Evolutionary conservation across 2,888 invertebrate species (phyloP), one percentile per base, ranked within the genome.

Genomic region (Cancer borealis): DNA sequence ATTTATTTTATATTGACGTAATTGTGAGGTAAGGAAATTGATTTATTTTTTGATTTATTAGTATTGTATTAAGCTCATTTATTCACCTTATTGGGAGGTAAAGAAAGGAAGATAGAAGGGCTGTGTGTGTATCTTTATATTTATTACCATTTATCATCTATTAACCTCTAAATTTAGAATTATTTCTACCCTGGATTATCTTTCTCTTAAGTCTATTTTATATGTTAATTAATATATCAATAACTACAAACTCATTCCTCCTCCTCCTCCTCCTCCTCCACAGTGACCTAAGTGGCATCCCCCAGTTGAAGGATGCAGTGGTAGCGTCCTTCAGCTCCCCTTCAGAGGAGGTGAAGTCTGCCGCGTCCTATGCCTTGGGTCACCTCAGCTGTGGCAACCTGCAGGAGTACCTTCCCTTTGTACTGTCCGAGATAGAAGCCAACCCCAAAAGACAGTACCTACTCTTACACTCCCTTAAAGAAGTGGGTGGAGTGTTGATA

Each of bases 291-390:
- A 98, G 98, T 96, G 97, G 98, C 60, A 98, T 98, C 95, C 97
- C 97, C 88, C 97, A 98, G 96, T 96, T 99, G 90, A 96, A 96
- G 92, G 96, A 96, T 5, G 96, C 97, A 14, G 97, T 97, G 45
- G 97, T 99, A 95, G 97, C 98, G 96, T 98, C 99, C 30, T 99
- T 99, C 97, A 97, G 98, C 0, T 98, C 98, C 5, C 97, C 98
- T 17, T 99, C 99, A 0, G 99, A 99, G 97, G 99, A 99, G 97
- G 98, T 99, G 3, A 99, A 99, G 97, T 98, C 99, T 0, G 99
- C 99, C 0, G 99, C 99, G 21, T 99, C 99, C 96, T 99, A 99
- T 97, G 98, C 99, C 0, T 97, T 99, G 90, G 99, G 99, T 30
- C 99, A 99, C 93, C 98, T 99, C 46, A 98, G 99, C 8, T 99